phyloP scores from a whole-genome alignment of 2,888 invertebrate species.

The Electrophaes corylata region DNA sequence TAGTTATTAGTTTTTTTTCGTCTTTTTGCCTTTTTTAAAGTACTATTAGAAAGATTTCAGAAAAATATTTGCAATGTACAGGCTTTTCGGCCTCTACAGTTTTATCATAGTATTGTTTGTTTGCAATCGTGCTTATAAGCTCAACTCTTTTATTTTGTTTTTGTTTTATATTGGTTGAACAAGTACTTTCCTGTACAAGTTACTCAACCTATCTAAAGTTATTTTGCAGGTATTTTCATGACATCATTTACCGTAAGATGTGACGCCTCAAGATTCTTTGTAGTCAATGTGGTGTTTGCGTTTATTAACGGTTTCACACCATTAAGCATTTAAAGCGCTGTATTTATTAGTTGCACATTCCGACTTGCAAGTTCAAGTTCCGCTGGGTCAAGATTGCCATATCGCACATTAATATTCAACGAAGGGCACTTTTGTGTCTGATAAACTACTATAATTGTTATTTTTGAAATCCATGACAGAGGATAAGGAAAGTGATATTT shows the following conservation, averaged over 20 bases:
- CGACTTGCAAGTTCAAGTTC: slow-evolving; percentile 29
- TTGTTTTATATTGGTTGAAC: neutral
- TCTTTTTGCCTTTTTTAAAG: too few relatives aligned
- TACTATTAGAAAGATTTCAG: too few relatives aligned
- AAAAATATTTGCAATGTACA: too few relatives aligned
- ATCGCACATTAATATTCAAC: slow-evolving; percentile 31
- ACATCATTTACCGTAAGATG: slow-evolving; percentile 40
- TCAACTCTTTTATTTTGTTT: neutral
- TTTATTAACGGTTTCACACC: slow-evolving; percentile 47
- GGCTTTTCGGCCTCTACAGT: too few relatives aligned
- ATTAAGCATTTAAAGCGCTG: slow-evolving; percentile 54
- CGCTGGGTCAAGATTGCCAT: slow-evolving; percentile 34
- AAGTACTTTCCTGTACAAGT: neutral
- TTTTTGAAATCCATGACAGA: slow-evolving; percentile 34
- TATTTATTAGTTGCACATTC: slow-evolving; percentile 34
- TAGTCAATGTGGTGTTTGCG: slow-evolving; percentile 56
- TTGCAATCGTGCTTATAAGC: neutral
- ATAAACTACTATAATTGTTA: slow-evolving; percentile 15
- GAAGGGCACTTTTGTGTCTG: slow-evolving; percentile 30
- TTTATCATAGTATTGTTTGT: slow-evolving; percentile 3
- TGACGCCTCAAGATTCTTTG: slow-evolving; percentile 59
- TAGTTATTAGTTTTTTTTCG: too few relatives aligned
- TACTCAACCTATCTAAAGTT: neutral
- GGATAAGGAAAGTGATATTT: slow-evolving; percentile 32
- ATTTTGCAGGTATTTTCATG: neutral